Base-by-base conservation (phyloP, 2,888 invertebrate genomes). In the Plebejus melissa region DNA sequence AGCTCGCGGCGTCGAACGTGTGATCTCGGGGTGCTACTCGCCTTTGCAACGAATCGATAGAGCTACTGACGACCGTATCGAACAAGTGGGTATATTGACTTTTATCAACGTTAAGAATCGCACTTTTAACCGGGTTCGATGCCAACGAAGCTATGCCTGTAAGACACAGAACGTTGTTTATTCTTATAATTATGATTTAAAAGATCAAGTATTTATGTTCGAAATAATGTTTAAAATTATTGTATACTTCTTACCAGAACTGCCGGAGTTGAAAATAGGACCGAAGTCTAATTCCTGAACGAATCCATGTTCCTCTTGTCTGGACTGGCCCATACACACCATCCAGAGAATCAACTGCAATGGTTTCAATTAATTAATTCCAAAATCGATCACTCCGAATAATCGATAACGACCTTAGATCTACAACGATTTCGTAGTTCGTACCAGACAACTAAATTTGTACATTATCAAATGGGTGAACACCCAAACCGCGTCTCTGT, bases 241-340 rank as follows among this genome's bases (percentile, higher is more conserved):
- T 77, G 22, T 22, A 22, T n/a, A 54, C 36, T 54, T 69, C 82
- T 80, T 79, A 94, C 94, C 91, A 77, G 87, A 87, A 80, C 88
- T 86, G 77, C 87, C 89, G 75, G 90, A 86, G 75, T 89, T 86
- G 79, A 95, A 94, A 82, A 95, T 88, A n/a, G 93, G 87, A 11
- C 90, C 89, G 82, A 94, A 95, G 85, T 95, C 95, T 82, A 94
- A 86, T 16, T 94, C 93, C 78, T 92, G 89, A 38, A 94, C 94
- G 81, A 93, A 94, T 80, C 93, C 94, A 80, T 88, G 85, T 71
- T 84, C 81, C 79, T 87, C 88, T 80, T 88, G 88, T 80, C 81
- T 84, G 77, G 86, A 82, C 79, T 87, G 80, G 80, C 86, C 89
- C 79, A 87, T 88, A 86, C 87, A 89, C 83, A 90, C 83, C 83